Evolutionary conservation across 2,888 invertebrate genomes (phyloP).

Genomic region (Scaptomyza parva): DNA sequence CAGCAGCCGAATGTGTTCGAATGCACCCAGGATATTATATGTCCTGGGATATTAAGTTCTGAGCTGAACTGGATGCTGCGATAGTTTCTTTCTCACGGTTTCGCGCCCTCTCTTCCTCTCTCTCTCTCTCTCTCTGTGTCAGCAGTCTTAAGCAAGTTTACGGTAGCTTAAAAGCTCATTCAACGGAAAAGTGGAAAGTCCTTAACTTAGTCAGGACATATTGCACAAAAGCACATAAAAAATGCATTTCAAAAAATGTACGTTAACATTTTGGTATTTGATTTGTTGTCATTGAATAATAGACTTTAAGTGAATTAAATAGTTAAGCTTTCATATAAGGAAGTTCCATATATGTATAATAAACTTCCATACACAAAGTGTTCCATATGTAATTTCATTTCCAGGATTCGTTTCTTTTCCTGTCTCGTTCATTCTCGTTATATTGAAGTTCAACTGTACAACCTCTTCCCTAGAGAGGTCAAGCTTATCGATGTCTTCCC

Average conservation of each 20-base stretch:
- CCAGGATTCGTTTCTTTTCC: too few relatives aligned
- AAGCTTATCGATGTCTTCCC: too few relatives aligned
- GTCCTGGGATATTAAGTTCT: conserved; percentile 14
- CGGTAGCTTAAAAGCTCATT: conserved; percentile 44
- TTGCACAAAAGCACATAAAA: background rate
- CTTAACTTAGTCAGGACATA: background rate
- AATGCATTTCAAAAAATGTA: background rate
- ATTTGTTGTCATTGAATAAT: too few relatives aligned
- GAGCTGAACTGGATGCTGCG: conserved; percentile 50
- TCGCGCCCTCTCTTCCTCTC: conserved; percentile 9
- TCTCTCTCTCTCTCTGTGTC: background rate
- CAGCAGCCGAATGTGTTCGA: conserved; percentile 1
- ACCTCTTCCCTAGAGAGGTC: too few relatives aligned
- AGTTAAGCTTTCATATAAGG: too few relatives aligned
- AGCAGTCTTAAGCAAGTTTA: conserved; percentile 36
- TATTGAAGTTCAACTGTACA: too few relatives aligned
- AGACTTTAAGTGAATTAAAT: too few relatives aligned
- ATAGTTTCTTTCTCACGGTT: too few relatives aligned
- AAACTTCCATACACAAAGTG: too few relatives aligned
- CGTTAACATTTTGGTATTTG: background rate
- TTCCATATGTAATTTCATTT: too few relatives aligned
- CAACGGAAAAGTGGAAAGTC: background rate
- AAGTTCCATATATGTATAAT: too few relatives aligned
- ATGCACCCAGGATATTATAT: conserved; percentile 9
- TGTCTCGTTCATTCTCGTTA: too few relatives aligned